phyloP scores from a whole-genome alignment of 2,797 vertebrate species.

The Coregonus sp. region DNA sequence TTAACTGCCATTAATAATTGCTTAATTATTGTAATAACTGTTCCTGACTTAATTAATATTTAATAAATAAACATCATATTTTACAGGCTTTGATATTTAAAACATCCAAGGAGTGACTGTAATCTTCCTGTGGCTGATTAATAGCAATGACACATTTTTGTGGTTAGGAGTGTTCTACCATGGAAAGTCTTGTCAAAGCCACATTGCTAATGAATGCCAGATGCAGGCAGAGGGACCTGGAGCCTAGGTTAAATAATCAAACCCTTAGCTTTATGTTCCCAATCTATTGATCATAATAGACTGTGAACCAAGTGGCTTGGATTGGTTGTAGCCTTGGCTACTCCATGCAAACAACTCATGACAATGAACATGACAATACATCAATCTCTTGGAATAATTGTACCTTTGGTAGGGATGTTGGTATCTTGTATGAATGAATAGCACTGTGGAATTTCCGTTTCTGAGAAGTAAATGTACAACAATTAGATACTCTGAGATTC shows the following conservation, averaged over 20 bases:
- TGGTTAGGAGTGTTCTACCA: constrained; percentile 6
- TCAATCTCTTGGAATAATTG: background rate
- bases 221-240: background rate
- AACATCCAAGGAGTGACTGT: constrained; percentile 2
- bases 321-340: background rate
- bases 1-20: background rate
- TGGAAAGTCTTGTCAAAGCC: constrained; percentile 1
- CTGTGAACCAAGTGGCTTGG: background rate
- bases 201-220: constrained; percentile 11
- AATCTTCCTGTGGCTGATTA: constrained; percentile 7
- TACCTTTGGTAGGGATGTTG: background rate
- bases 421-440: background rate
- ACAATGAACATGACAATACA: background rate
- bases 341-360: background rate
- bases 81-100: constrained; percentile 7
- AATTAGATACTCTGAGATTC: background rate
- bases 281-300: background rate
- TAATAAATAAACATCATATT: constrained; percentile 7
- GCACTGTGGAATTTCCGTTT: background rate
- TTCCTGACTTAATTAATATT: constrained; percentile 21
- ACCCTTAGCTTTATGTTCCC: constrained; percentile 33
- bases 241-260: constrained; percentile 17
- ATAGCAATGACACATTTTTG: constrained; percentile 4
- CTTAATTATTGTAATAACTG: constrained; percentile 4
- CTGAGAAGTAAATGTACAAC: background rate